Conservation (phyloP, 2,888 invertebrate genomes). For the Hyles lineata region DNA sequence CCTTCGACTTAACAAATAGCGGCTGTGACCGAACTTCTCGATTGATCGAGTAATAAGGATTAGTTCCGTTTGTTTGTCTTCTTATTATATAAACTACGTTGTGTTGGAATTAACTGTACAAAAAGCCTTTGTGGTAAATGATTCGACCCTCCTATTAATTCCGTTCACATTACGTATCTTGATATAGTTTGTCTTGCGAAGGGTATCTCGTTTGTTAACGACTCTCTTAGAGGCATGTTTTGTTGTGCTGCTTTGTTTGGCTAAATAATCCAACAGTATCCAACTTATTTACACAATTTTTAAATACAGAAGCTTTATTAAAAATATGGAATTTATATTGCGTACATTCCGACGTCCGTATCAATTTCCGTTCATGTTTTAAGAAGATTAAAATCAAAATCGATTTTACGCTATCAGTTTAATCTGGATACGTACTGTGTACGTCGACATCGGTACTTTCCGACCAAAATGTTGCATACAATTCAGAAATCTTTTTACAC, state of each 20-base stretch:
- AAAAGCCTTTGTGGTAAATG: slow-evolving; percentile 23
- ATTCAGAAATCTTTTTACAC: slow-evolving; percentile 18
- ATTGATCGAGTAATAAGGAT: slow-evolving; percentile 39
- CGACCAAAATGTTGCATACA: slow-evolving; percentile 11
- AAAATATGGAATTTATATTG: not conserved
- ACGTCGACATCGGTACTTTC: no score
- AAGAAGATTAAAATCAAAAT: not conserved
- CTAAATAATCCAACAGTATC: no score
- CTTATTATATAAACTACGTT: slow-evolving; percentile 33
- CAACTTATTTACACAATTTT: no score
- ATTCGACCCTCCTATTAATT: slow-evolving; percentile 27
- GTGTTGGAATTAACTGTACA: slow-evolving; percentile 19
- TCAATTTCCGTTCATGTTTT: not conserved
- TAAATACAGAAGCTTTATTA: no score
- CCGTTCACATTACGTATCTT: slow-evolving; percentile 23
- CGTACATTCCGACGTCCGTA: not conserved
- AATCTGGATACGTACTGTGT: no score
- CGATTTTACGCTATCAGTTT: not conserved
- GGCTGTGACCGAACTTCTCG: slow-evolving; percentile 46
- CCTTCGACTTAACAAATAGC: slow-evolving; percentile 45
- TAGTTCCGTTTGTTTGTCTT: slow-evolving; percentile 41
- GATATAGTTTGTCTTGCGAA: slow-evolving; percentile 22
- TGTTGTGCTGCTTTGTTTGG: not conserved
- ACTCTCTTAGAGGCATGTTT: not conserved
- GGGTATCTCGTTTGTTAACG: not conserved